Percentiles rank a stretch among this genome's conserved stretches.
Conservation (phyloP, 1,140 invertebrate species). For the Drosophila pallidifrons region DNA sequence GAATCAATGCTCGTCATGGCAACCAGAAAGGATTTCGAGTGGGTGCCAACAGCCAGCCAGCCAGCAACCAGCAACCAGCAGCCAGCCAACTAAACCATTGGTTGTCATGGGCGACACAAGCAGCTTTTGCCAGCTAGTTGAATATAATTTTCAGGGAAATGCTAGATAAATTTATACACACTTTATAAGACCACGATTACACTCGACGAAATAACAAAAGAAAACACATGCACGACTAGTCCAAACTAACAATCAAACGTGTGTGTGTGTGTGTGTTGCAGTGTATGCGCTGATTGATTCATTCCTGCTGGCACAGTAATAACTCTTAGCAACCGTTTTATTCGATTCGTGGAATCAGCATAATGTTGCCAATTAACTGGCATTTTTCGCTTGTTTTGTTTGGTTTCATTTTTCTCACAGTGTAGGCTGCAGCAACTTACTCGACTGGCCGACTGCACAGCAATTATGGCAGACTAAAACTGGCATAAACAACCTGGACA, state of each 20-base stretch:
- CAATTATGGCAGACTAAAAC: conserved; percentile 53
- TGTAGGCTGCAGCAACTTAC: conserved; percentile 30
- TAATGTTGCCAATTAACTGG: conserved; percentile 19
- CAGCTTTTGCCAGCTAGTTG: conserved; percentile 15
- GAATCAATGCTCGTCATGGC: conserved; percentile 29
- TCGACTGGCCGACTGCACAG: conserved; percentile 39
- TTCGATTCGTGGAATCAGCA: conserved; percentile 22
- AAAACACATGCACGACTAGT: neutral
- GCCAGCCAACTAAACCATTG: too few species aligned
- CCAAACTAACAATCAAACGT: neutral
- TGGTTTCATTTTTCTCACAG: conserved; percentile 27
- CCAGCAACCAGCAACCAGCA: neutral
- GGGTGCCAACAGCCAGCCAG: conserved; percentile 24
- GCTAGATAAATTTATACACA: conserved; percentile 12
- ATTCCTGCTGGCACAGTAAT: neutral
- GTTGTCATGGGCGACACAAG: neutral
- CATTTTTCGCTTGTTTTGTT: conserved; percentile 6
- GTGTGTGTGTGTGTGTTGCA: neutral
- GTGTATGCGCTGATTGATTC: neutral
- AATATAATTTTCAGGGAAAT: conserved; percentile 29
- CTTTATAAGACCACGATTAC: conserved; percentile 23
- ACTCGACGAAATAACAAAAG: conserved; percentile 19
- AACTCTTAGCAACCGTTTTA: conserved; percentile 7
- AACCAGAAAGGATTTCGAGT: conserved; percentile 39
- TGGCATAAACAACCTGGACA: conserved; percentile 53